Base-by-base conservation (phyloP, 2,113 vertebrate species). In the Urocolius indicus region DNA sequence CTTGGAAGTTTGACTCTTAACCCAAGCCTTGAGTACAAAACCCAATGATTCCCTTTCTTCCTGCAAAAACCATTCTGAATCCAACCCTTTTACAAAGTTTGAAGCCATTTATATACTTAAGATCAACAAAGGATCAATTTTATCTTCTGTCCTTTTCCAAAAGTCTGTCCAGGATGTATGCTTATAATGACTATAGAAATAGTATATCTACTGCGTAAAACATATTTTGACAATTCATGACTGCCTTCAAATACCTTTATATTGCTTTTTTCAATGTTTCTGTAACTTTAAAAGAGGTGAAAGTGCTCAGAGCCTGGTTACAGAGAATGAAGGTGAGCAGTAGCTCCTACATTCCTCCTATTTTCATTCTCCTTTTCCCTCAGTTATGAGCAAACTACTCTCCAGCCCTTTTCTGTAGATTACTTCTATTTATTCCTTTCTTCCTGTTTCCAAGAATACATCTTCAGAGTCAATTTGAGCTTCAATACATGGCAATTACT, bases 371-470 rank as follows among this genome's bases (percentile, higher is more conserved):
- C 57, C 30, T 62, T 90, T 93, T 84, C 16, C 62, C 71, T 69
- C 1, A 0, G 89, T 91, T 97, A 84, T 92, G 59, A 75, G 66
- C 65, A 96, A 94, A 94, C 69, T 85, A 66, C 49, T 89, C 90
- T 77, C 59, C 85, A 85, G 30, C 16, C 59, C 26, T 62, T 92
- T 97, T 93, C 45, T 92, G 87, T 24, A 95, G 94, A 97, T 96
- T 91, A 90, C 87, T 77, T 95, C 89, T 96, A 95, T 95, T 96
- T 97, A 69, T 83, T 92, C 79, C 94, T 96, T 97, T 96, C 67
- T 97, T 96, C 87, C 90, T 86, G 10, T 87, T 96, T 96, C 94
- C 49, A 96, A 96, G 93, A 98, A 96, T 66, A 89, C 36, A 90
- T 95, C 92, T 96, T 96, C 89, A 92, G 85, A 97, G 87, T 89